Base-by-base conservation (phyloP, 1,140 invertebrate species). In the Drosophila azteca region DNA sequence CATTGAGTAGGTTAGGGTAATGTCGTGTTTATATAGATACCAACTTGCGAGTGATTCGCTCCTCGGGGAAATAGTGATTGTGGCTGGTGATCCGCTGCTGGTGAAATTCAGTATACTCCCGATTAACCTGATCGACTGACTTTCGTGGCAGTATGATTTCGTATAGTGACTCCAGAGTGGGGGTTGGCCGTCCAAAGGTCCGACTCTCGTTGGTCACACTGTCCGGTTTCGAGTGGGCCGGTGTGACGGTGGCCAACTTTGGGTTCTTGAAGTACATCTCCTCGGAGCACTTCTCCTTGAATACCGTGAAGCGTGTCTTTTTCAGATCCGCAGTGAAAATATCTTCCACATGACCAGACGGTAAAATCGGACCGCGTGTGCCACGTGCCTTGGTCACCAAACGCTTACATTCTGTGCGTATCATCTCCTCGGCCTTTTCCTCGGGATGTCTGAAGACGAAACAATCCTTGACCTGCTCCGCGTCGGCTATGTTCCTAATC, bases 41-140 rank as follows among this genome's bases (percentile, higher is more conserved):
- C 22, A 45, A 90, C 88, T 61, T 67, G 9, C 89, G 68, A 41
- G 77, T 82, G 1, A 90, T 44, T 35, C 78, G 70, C 48, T 90
- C 89, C 3, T 70, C 24, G 2, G 88, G 89, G 43, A 89, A 90
- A 46, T 89, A 83, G 55, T 90, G 88, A 44, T 77, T 77, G 53
- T 90, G 76, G 17, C 78, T 89, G 39, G 83, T 24, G 31, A 90
- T 59, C 17, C 78, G 75, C 49, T 79, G 79, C 0, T 64, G 63
- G 53, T 90, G 89, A 41, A 76, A 89, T 1, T 63, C 46, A 2
- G 31, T 49, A 52, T 31, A 79, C 46, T 90, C 89, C 3, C 62
- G 50, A 54, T 79, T 89, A 4, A 90, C 74, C 24, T 90, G 71
- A 11, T 82, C 62, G 0, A 51, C 49, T 6, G 73, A 29, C 29